Base-by-base conservation (phyloP, 37 sponge, comb jelly and placozoan genomes). In the Beroe forskalii region DNA sequence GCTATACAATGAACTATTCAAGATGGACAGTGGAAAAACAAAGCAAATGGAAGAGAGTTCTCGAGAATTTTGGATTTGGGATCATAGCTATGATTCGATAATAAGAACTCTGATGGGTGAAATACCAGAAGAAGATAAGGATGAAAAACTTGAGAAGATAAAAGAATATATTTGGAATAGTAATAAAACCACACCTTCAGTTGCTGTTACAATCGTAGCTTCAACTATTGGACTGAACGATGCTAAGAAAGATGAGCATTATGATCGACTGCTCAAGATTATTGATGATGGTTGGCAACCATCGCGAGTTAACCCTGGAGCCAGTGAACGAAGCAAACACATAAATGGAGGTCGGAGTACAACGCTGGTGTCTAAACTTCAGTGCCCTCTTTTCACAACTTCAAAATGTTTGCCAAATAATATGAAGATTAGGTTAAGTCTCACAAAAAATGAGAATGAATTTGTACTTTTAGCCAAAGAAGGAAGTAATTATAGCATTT, bases 401-500 rank as follows among this genome's bases (percentile, higher is more conserved):
- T 14, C 72, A 3, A 69, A 69, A 69, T 69, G 72, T 69, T 36
- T 69, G 14, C 72, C 72, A 14, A 69, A 33, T 14, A 69, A 69
- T 69, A 69, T 69, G 72, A 69, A 69, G 27, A 32, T 69, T 17
- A 69, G 72, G 32, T 33, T 69, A 32, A 69, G 72, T 69, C 72
- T 69, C 35, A 69, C 72, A 1, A 69, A 36, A 35, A 69, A 69
- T 69, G 32, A 17, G 2, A 37, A 69, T 37, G 72, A 69, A 2
- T 69, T 69, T 33, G 9, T 69, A 33, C 72, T 69, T 2, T 69
- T 69, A 32, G 27, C 33, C 39, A 63, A 63, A 63, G 66, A 22
- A 24, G 66, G 17, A 3, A 24, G 22, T 24, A 27, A n/a, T 6
- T 63, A 63, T 63, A 63, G 66, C 17, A 28, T 63, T 22, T 8